Evolutionary conservation across 2,797 vertebrate genomes (phyloP), one percentile per base, ranked within the genome.

Genomic region (Okamejei kenojei): DNA sequence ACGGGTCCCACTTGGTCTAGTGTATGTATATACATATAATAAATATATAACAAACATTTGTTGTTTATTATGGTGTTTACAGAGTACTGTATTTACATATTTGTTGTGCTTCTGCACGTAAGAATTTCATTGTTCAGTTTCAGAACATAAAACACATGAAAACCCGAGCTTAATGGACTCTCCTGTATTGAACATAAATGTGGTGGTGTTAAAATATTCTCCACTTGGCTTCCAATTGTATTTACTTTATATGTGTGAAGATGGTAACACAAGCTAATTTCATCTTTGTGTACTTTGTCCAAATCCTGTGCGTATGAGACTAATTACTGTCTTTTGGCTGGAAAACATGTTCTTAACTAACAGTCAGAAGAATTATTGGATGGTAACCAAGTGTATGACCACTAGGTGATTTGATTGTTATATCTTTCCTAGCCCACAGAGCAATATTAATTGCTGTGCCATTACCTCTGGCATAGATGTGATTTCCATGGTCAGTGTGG

Each of bases 361-460:
- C 29, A 68, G 15, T 32, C 84, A 88, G 13, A 88, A 19, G 84
- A 63, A 84, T 32, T 32, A 88, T 23, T 88, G 61, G 61, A 65
- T 19, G 35, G 61, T 63, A 13, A 88, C n/a, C 82, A 88, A 88
- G 61, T 7, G n/a, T 88, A 17, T 88, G 82, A 88, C 61, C n/a
- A n/a, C 63, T 88, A 63, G 11, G 26, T 84, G 29, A 17, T 61
- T 61, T 84, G 7, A 54, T 71, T 71, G 19, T 15, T 15, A n/a
- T 17, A 63, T 63, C 82, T 7, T 32, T 86, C n/a, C 58, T 29
- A 17, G 84, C 61, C 61, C 32, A 8, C 29, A 63, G 4, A 68
- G 13, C 61, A 68, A 88, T 45, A 68, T 88, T 68, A 88, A 88
- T 35, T 65, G n/a, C 84, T 88, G 84, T 88, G 15, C n/a, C n/a